These are phyloP conservation scores for Euclidia mi DNA, from an alignment of 2,888 invertebrate genomes.

Conservation along the genomic window DNA sequence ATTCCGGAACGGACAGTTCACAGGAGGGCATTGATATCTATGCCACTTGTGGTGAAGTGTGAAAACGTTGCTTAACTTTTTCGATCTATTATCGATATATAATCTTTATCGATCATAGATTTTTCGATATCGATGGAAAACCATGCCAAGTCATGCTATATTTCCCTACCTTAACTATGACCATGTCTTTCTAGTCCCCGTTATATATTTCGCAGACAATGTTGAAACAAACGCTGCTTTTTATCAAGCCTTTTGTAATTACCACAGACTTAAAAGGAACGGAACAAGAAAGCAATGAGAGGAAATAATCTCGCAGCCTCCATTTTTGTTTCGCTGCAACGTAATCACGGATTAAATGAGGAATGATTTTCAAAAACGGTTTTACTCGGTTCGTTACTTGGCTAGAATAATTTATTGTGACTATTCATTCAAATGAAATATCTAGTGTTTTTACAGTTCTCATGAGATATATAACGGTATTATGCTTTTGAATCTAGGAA, in stretches of 20 bases:
- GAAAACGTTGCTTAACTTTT: too few relatives aligned
- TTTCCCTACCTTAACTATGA: too few relatives aligned
- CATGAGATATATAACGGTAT: not conserved
- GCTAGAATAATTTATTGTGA: conserved; percentile 30
- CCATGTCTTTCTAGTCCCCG: too few relatives aligned
- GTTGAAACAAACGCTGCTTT: conserved; percentile 9
- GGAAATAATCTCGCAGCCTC: conserved; percentile 46
- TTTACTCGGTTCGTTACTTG: conserved; percentile 32
- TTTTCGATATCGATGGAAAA: too few relatives aligned
- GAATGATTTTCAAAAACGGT: conserved; percentile 57
- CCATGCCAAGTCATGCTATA: too few relatives aligned
- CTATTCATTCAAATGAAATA: conserved; percentile 22
- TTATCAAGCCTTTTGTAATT: conserved; percentile 11
- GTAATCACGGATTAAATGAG: conserved; percentile 63
- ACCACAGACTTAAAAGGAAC: conserved; percentile 26
- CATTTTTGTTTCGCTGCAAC: conserved; percentile 55
- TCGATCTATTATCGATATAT: too few relatives aligned
- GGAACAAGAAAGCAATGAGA: conserved; percentile 48
- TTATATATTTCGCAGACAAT: conserved; percentile 3
- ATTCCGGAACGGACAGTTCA: too few relatives aligned
- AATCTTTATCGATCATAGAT: too few relatives aligned
- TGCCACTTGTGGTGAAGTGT: too few relatives aligned
- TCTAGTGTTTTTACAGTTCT: conserved; percentile 1
- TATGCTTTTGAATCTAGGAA: too few relatives aligned
- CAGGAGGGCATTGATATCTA: too few relatives aligned